Percentiles rank a stretch among this genome's conserved stretches.
These are phyloP conservation scores for Agrypnia vestita DNA, from an alignment of 1,140 invertebrate species.

Conservation along the genomic window DNA sequence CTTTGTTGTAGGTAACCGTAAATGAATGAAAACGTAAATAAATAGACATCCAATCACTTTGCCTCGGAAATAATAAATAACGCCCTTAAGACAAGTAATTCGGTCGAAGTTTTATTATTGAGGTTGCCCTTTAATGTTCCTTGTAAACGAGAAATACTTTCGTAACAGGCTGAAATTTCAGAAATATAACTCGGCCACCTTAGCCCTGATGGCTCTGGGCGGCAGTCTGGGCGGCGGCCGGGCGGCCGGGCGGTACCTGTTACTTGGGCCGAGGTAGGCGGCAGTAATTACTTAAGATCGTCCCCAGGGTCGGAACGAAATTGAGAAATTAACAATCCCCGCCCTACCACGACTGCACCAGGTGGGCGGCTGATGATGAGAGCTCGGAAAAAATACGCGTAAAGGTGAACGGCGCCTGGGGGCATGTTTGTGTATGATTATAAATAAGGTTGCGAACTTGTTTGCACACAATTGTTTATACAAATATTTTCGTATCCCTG, in stretches of 20 bases:
- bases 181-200: conserved; percentile 43
- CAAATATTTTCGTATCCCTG: too few relatives aligned
- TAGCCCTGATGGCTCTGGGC: conserved; percentile 26
- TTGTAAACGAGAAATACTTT: conserved; percentile 16
- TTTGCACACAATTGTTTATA: too few relatives aligned
- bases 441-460: too few relatives aligned
- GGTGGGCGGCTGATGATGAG: conserved; percentile 10
- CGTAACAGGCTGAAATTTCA: conserved; percentile 50
- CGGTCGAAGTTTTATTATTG: too few relatives aligned
- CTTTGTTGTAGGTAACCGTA: too few relatives aligned
- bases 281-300: conserved; percentile 61
- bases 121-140: too few relatives aligned
- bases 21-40: too few relatives aligned
- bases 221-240: conserved; percentile 19
- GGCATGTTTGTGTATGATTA: not conserved
- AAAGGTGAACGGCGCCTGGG: not conserved
- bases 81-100: too few relatives aligned
- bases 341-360: not conserved
- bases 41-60: too few relatives aligned
- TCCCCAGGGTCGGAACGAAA: conserved; percentile 50
- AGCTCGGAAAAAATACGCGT: too few relatives aligned
- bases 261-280: conserved; percentile 55
- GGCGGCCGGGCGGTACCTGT: conserved; percentile 34
- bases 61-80: too few relatives aligned
- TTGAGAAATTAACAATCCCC: conserved; percentile 59